phyloP scores from a whole-genome alignment of 2,797 vertebrate species.

The Eulemur rubriventer region DNA sequence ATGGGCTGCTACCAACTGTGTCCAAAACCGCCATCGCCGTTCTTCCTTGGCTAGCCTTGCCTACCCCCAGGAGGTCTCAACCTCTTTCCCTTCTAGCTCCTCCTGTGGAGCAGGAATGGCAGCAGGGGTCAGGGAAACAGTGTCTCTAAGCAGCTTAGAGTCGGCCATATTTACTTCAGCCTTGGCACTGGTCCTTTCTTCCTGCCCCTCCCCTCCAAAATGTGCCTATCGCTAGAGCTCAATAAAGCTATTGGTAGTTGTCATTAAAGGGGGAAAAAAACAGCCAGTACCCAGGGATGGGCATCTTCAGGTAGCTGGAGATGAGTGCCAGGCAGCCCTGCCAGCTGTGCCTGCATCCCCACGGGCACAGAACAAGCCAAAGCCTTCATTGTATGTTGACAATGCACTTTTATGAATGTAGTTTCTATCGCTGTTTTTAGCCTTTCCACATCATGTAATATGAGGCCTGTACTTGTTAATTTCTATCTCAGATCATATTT shows the following conservation, averaged over 20 bases:
- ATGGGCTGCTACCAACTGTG: slow-evolving; percentile 15
- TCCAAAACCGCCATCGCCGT: slow-evolving; percentile 26
- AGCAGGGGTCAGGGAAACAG: slow-evolving; percentile 39
- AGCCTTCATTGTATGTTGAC: slow-evolving; percentile 86
- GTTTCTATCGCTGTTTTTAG: slow-evolving; percentile 89
- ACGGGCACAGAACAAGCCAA: slow-evolving; percentile 86
- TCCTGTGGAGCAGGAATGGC: neutral
- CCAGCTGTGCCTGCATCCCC: slow-evolving; percentile 71
- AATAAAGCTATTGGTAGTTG: slow-evolving; percentile 44
- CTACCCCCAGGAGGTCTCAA: neutral
- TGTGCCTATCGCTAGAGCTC: slow-evolving; percentile 80
- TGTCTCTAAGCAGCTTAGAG: slow-evolving; percentile 76
- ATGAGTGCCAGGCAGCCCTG: slow-evolving; percentile 63
- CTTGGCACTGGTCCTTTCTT: slow-evolving; percentile 73
- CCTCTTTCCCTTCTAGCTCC: slow-evolving; percentile 29
- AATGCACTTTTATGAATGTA: slow-evolving; percentile 96
- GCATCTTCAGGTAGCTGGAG: slow-evolving; percentile 67
- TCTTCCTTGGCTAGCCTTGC: slow-evolving; percentile 22
- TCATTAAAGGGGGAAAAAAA: slow-evolving; percentile 9
- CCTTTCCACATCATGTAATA: slow-evolving; percentile 91
- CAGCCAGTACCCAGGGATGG: slow-evolving; percentile 65
- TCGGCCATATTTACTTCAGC: slow-evolving; percentile 78
- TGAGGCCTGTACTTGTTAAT: slow-evolving; percentile 92
- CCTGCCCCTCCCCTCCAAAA: slow-evolving; percentile 71
- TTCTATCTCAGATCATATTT: slow-evolving; percentile 92